Base-by-base conservation (phyloP, 2,113 vertebrate genomes). In the Synodontis membranacea region DNA sequence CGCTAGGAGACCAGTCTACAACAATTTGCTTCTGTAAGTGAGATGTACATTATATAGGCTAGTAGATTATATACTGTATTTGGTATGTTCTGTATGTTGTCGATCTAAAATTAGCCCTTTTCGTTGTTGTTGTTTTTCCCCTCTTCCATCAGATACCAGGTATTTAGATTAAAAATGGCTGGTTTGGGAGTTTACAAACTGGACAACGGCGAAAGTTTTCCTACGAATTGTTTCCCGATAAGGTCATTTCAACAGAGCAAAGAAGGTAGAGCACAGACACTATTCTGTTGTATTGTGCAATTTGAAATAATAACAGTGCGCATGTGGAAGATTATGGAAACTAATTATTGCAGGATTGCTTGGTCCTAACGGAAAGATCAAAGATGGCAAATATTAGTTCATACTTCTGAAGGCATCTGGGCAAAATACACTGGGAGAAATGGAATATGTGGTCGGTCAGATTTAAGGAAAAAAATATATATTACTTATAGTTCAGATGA, bases 161-260 rank as follows among this genome's bases (percentile, higher is more conserved):
- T 37, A 80, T 58, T 58, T 25, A 39, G 78, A 34, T 11, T 58
- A 39, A 56, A 85, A 39, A 95, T 95, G 94, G 75, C 89, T 46
- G 89, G 78, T 2, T 66, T 85, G 0, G 87, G 88, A 5, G 78
- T 89, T n/a, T 92, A 91, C 89, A 95, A 93, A 84, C 58, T 91
- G 62, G 93, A 94, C 34, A 88, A 90, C 31, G 94, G 92, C 64
- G 92, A 89, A 46, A 92, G 79, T 54, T 90, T 60, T 78, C 52
- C 91, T 6, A 88, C 58, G 10, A 94, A 93, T 62, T 91, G 93
- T 91, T 96, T 95, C 89, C 95, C 96, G n/a, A 92, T 93, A 72
- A 92, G 93, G 87, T 93, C 68, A 39, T 85, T 92, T 81, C 79
- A 64, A n/a, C 52, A 84, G 4, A 92, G 86, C 0, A 91, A 92